Evolutionary conservation across 2,797 vertebrate species (phyloP).

Genomic region (Clarias platycephalus): DNA sequence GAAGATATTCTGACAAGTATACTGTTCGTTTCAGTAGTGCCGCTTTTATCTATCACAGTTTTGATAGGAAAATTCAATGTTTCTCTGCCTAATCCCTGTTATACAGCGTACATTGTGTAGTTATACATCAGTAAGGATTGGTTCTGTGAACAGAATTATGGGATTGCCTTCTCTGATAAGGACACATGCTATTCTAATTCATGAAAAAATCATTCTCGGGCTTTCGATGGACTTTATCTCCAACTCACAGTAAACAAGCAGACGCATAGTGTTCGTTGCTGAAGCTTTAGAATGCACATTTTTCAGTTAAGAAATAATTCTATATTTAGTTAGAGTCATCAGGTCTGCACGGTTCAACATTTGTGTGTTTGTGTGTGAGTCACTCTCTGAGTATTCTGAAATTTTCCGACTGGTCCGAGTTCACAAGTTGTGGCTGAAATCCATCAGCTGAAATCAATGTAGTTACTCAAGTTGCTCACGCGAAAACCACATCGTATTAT

Average conservation of each 20-base stretch:
- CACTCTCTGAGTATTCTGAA: neutral
- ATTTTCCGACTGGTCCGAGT: neutral
- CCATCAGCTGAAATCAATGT: neutral
- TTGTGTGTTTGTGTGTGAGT: neutral
- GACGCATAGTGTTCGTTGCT: neutral
- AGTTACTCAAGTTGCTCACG: neutral
- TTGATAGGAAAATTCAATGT: neutral
- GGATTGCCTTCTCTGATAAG: neutral
- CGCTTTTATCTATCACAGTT: neutral
- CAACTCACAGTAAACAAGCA: neutral
- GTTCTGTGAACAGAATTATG: neutral
- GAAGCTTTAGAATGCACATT: neutral
- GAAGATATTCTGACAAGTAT: neutral
- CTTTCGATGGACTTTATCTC: neutral
- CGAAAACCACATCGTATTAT: neutral
- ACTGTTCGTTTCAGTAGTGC: neutral
- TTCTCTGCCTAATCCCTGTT: neutral
- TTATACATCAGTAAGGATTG: neutral
- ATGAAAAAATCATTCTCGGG: neutral
- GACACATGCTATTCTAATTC: neutral
- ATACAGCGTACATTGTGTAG: neutral
- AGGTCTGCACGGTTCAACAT: neutral
- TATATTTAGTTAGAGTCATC: neutral
- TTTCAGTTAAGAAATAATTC: neutral
- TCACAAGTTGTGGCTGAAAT: constrained; percentile 1